A percentile compares a stretch with the other conserved stretches of the same genome.
Evolutionary conservation across 2,113 vertebrate genomes (phyloP).

Genomic region (Diadophis punctatus): DNA sequence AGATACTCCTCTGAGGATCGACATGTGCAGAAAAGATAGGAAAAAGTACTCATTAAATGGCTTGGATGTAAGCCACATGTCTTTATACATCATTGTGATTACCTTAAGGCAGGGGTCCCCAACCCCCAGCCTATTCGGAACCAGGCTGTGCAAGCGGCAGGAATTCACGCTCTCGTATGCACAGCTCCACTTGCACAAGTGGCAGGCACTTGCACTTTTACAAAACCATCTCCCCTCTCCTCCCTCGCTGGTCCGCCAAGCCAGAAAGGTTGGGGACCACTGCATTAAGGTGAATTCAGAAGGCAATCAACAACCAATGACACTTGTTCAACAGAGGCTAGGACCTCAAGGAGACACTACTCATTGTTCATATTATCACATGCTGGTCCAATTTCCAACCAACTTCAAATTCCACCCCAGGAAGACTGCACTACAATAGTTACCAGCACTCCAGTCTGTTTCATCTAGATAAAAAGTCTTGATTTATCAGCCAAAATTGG

Average conservation of each 20-base stretch:
- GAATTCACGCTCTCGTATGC: too few relatives aligned
- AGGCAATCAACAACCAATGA: not conserved
- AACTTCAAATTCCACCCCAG: not conserved
- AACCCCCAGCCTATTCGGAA: not conserved
- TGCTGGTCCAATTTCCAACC: not conserved
- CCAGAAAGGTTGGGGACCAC: not conserved
- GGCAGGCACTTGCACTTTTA: not conserved
- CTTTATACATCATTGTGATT: not conserved
- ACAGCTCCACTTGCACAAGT: not conserved
- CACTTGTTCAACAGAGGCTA: not conserved
- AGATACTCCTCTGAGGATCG: not conserved
- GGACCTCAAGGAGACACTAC: not conserved
- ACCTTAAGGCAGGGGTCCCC: not conserved
- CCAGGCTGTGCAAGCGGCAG: not conserved
- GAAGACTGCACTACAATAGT: not conserved
- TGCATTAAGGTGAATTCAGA: not conserved
- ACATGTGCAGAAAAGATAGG: not conserved
- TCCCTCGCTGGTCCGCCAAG: accelerated
- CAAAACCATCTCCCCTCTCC: not conserved
- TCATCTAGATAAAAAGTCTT: not conserved
- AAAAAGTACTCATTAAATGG: not conserved
- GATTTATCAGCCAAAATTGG: not conserved
- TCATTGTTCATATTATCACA: not conserved
- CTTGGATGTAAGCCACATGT: not conserved
- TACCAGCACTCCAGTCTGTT: not conserved